Evolutionary conservation across 2,113 vertebrate genomes (phyloP), one percentile per base, ranked within the genome.

Genomic region (Rhinolophus ferrumequinum): DNA sequence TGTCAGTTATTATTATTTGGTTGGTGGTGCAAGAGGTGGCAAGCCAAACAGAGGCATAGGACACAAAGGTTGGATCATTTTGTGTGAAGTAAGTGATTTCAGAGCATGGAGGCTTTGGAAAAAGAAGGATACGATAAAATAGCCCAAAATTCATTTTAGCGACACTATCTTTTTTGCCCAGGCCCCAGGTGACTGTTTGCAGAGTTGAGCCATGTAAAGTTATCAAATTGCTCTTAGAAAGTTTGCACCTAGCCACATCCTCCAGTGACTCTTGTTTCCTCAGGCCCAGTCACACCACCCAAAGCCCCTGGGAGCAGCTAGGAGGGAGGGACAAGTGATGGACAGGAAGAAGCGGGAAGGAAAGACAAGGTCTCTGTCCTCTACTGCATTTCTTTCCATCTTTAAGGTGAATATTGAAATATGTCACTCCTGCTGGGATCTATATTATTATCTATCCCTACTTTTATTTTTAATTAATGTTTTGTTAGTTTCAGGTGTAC

Each of bases 31-130:
- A 52, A 85, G 50, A 56, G 56, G 60, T 16, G 2, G 14, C 3
- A 24, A 9, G 2, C 6, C n/a, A 44, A 18, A 19, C 0, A 60
- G 33, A 26, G 24, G 2, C 3, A 6, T 19, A 60, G n/a, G 16
- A 18, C 30, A 14, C 11, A 18, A 10, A 19, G 6, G 5, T 3
- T 72, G 30, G 30, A 28, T 19, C 73, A 50, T 67, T 44, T 52
- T 26, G 73, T 9, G 10, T 54, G 14, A 58, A 30, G 15, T 10
- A 14, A 10, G 72, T 41, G 30, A 87, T 52, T 75, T 52, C 28
- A 77, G 35, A 70, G 18, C 3, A 30, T 3, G 11, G 13, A 54
- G 2, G 0, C 9, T 91, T 95, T 80, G 26, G 50, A 80, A 70
- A 94, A 22, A 88, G 35, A 72, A 72, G 4, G 11, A 35, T 58